Percentiles rank a stretch among this genome's conserved stretches.
phyloP scores from a whole-genome alignment of 2,797 vertebrate genomes.

The Hemibagrus guttatus region DNA sequence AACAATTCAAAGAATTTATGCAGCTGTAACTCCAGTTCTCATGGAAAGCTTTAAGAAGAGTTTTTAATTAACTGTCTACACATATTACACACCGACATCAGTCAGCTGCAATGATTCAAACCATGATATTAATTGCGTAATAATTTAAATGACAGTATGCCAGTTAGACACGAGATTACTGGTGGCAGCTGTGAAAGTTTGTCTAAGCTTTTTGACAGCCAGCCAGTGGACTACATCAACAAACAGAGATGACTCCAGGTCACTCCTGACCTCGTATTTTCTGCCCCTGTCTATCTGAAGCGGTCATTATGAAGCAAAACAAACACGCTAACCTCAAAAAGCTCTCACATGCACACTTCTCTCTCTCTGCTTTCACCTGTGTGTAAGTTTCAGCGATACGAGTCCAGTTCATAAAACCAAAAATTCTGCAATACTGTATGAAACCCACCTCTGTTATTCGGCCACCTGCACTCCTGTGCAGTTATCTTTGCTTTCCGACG shows the following conservation, averaged over 20 bases:
- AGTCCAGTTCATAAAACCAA: neutral
- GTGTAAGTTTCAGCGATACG: neutral
- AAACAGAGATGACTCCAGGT: neutral
- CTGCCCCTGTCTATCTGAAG: neutral
- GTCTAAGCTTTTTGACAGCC: neutral
- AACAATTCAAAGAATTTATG: neutral
- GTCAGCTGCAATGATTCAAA: constrained; percentile 8
- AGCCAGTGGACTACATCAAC: neutral
- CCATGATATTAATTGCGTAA: constrained; percentile 10
- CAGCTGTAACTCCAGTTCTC: neutral
- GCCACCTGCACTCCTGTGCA: constrained; percentile 88
- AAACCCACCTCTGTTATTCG: constrained; percentile 80
- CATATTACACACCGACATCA: constrained; percentile 23
- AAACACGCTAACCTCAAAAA: neutral
- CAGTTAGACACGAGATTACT: neutral
- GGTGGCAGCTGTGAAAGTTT: constrained; percentile 24
- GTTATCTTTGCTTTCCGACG: constrained; percentile 92
- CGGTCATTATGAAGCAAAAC: neutral
- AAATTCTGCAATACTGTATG: neutral
- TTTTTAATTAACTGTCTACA: constrained; percentile 17
- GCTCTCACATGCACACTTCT: neutral
- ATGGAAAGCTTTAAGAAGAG: neutral
- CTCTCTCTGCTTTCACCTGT: neutral
- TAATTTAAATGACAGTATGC: constrained; percentile 26
- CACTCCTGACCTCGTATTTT: neutral